These are phyloP conservation scores for Eucera pruinosa DNA, from an alignment of 2,888 invertebrate genomes.

Conservation along the genomic window DNA sequence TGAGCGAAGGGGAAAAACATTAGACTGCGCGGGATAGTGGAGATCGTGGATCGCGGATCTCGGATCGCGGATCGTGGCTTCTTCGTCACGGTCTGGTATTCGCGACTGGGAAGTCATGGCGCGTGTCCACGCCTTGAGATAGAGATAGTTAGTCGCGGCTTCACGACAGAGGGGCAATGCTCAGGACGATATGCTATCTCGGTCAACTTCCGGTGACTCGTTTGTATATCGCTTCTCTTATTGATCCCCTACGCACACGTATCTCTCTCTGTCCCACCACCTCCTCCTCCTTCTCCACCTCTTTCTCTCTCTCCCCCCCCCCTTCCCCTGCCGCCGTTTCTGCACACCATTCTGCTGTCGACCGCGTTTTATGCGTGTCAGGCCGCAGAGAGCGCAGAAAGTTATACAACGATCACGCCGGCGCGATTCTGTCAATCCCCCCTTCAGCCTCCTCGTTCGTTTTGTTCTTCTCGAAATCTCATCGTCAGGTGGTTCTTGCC, in stretches of 20 bases:
- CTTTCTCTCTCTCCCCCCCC: constrained; percentile 5
- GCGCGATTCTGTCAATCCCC: constrained; percentile 46
- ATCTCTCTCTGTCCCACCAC: constrained; percentile 44
- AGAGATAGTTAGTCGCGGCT: constrained; percentile 57
- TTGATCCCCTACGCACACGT: constrained; percentile 76
- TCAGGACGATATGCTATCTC: constrained; percentile 75
- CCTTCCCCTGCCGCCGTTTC: constrained; percentile 23
- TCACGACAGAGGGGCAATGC: constrained; percentile 34
- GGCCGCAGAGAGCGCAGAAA: constrained; percentile 70
- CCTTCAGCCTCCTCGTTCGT: constrained; percentile 4
- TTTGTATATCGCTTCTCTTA: constrained; percentile 79
- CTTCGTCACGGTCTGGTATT: constrained; percentile 67
- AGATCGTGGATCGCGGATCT: too few species aligned
- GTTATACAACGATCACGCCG: constrained; percentile 67
- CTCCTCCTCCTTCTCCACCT: constrained; percentile 26
- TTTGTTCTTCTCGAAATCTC: constrained; percentile 24
- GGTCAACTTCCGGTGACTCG: constrained; percentile 78
- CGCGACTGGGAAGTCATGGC: constrained; percentile 73
- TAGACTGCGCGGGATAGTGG: too few species aligned
- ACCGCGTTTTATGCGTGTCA: constrained; percentile 66
- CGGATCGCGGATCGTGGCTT: too few species aligned
- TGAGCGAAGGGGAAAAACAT: too few species aligned
- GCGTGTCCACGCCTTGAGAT: constrained; percentile 74
- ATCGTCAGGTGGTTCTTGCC: constrained; percentile 29
- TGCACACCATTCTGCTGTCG: constrained; percentile 51